phyloP scores from a whole-genome alignment of 2,113 vertebrate genomes.

The Microcebus murinus region DNA sequence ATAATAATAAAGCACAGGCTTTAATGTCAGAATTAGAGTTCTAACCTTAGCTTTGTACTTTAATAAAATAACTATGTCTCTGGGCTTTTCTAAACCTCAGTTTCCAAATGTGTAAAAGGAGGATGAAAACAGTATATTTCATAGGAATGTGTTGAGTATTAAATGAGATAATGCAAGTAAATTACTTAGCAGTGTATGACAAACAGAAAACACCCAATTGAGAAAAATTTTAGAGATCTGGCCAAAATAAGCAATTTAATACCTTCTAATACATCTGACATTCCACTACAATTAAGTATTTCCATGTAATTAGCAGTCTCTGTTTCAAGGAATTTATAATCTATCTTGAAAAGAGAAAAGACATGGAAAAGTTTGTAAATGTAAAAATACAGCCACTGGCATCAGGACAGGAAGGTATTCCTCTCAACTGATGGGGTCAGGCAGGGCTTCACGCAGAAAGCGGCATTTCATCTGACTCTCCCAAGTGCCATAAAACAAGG shows the following conservation, averaged over 20 bases:
- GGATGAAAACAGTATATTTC: background rate
- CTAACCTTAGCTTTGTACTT: conserved; percentile 5
- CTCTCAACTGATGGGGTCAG: background rate
- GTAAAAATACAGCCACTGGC: background rate
- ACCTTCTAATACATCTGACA: background rate
- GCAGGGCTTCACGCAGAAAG: background rate
- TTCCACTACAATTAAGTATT: conserved; percentile 16
- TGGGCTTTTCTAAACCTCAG: background rate
- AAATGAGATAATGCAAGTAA: background rate
- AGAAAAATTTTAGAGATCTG: background rate
- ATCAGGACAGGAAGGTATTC: background rate
- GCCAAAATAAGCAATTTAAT: conserved; percentile 27
- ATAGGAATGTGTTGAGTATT: background rate
- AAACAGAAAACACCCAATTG: conserved; percentile 7
- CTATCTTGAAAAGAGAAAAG: background rate
- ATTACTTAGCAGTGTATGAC: background rate
- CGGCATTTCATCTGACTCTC: background rate
- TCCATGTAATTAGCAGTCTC: background rate
- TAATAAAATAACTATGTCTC: background rate
- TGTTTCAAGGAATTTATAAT: background rate
- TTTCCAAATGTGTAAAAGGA: conserved; percentile 1
- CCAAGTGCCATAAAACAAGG: background rate
- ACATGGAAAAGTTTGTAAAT: background rate
- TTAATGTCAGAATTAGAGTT: background rate
- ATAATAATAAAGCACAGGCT: background rate